phyloP scores from a whole-genome alignment of 2,797 vertebrate species.

The Chiloscyllium punctatum region DNA sequence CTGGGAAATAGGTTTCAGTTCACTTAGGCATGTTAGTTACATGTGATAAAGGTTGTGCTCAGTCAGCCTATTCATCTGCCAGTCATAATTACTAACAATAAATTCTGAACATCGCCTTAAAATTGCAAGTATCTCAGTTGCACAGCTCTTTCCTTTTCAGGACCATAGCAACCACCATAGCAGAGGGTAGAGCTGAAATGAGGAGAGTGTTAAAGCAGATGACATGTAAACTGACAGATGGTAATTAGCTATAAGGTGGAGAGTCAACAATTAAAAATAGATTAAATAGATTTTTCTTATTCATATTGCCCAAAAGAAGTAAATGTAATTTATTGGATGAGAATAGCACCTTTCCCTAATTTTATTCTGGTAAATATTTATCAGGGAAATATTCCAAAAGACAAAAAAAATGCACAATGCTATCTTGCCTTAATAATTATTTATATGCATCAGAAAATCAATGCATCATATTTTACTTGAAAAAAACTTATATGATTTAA shows the following conservation, averaged over 20 bases:
- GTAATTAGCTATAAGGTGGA: neutral
- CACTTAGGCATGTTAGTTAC: neutral
- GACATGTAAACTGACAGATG: slow-evolving; percentile 3
- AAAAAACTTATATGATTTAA: neutral
- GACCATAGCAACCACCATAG: neutral
- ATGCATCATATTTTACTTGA: neutral
- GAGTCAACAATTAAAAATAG: neutral
- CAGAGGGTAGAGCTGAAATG: neutral
- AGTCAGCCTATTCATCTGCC: slow-evolving; percentile 25
- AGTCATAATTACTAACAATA: slow-evolving; percentile 27
- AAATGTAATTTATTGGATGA: neutral
- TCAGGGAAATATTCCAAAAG: neutral
- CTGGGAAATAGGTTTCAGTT: neutral
- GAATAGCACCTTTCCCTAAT: neutral
- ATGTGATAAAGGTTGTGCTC: neutral
- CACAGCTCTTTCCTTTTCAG: neutral
- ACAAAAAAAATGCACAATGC: neutral
- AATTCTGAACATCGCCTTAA: slow-evolving; percentile 9
- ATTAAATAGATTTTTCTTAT: neutral
- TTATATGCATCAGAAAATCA: neutral
- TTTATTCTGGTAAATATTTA: neutral
- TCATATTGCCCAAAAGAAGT: neutral
- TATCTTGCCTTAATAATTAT: neutral
- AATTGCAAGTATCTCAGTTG: neutral
- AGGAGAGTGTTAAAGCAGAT: neutral